Conservation (phyloP, 1,140 invertebrate species). For the Cotesia chilonis region DNA sequence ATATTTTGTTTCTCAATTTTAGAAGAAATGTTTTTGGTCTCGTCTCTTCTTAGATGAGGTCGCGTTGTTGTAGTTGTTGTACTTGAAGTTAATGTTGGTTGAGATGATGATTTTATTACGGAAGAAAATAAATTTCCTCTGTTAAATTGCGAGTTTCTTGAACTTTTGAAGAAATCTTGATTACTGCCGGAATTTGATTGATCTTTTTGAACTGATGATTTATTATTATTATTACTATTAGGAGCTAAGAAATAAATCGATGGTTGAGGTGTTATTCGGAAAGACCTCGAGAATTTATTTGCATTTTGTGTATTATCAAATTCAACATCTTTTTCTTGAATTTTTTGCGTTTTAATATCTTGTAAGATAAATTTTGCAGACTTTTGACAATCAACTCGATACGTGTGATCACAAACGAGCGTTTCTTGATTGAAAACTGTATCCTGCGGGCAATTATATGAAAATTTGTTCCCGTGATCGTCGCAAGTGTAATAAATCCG, state of each 20-base stretch:
- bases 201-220: conserved; percentile 41
- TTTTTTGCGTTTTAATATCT: background rate
- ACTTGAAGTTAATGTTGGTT: no score
- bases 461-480: conserved; percentile 63
- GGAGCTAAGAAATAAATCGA: conserved; percentile 14
- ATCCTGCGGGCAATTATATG: conserved; percentile 63
- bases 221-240: conserved; percentile 30
- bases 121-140: background rate
- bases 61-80: no score
- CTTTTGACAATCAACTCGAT: conserved; percentile 61
- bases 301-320: background rate
- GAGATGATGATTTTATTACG: background rate
- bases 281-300: conserved; percentile 40
- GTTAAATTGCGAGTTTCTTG: conserved; percentile 10
- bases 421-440: conserved; percentile 67
- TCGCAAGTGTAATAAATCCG: conserved; percentile 66
- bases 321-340: background rate
- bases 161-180: background rate
- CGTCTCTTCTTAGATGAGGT: background rate
- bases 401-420: conserved; percentile 66
- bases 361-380: conserved; percentile 9
- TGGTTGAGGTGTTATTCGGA: conserved; percentile 37
- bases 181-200: background rate
- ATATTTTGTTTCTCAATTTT: no score
- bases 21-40: background rate